phyloP scores from a whole-genome alignment of 2,113 vertebrate species.

The Mirza zaza region DNA sequence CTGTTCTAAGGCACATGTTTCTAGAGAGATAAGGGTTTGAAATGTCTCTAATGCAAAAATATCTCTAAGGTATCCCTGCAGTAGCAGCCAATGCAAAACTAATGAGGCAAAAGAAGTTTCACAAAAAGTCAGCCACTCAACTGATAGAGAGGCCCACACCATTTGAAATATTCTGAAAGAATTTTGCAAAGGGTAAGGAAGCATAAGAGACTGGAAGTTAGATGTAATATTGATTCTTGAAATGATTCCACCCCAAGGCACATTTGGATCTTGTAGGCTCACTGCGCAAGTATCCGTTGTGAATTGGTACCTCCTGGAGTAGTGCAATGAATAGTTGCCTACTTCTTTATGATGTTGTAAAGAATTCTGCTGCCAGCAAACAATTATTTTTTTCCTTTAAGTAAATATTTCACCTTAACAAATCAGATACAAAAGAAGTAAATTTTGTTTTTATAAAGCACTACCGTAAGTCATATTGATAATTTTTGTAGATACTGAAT shows the following conservation, averaged over 20 bases:
- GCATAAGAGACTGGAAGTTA: background rate
- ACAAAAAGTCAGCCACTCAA: background rate
- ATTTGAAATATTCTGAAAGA: background rate
- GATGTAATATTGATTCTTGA: background rate
- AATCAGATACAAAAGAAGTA: background rate
- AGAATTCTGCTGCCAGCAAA: background rate
- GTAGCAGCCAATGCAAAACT: background rate
- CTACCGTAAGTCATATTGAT: background rate
- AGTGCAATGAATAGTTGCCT: background rate
- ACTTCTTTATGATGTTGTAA: background rate
- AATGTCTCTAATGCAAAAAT: background rate
- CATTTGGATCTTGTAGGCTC: background rate
- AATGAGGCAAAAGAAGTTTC: background rate
- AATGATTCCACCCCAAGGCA: background rate
- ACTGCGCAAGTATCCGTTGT: background rate
- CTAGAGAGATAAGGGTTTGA: background rate
- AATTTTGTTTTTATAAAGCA: background rate
- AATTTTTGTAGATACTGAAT: constrained; percentile 20
- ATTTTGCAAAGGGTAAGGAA: background rate
- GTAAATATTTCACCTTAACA: background rate
- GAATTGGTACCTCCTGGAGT: background rate
- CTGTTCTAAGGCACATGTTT: background rate
- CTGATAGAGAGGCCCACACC: background rate
- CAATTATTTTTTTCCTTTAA: background rate
- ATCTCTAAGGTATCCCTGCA: background rate